These are phyloP conservation scores for Gorsachius magnificus DNA, from an alignment of 2,797 vertebrate genomes.

Conservation along the genomic window DNA sequence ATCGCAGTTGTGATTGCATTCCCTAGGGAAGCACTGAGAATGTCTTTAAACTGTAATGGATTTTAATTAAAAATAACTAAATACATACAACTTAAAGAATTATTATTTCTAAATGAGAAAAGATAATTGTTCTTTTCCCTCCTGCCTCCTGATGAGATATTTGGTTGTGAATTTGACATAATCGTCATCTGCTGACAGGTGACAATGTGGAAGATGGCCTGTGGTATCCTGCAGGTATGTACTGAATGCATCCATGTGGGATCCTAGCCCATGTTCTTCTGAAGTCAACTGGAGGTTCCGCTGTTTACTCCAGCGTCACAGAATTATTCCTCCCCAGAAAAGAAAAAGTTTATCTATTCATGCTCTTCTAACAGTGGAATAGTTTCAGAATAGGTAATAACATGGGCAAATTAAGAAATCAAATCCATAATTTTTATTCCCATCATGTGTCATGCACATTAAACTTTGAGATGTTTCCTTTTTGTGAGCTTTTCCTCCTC, in stretches of 20 bases:
- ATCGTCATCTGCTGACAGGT: not conserved
- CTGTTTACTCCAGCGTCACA: not conserved
- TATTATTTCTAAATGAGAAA: constrained; percentile 6
- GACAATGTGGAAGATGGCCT: not conserved
- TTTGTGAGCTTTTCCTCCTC: not conserved
- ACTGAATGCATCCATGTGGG: not conserved
- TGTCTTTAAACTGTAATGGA: constrained; percentile 7
- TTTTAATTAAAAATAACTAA: constrained; percentile 36
- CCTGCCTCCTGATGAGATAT: not conserved
- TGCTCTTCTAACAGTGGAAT: not conserved
- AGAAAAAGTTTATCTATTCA: not conserved
- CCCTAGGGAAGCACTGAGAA: not conserved
- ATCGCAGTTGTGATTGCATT: not conserved
- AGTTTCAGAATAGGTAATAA: not conserved
- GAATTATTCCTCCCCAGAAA: not conserved
- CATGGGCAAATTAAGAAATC: not conserved
- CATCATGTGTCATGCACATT: not conserved
- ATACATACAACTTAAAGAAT: not conserved
- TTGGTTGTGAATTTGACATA: not conserved
- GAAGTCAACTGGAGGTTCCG: not conserved
- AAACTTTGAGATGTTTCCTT: not conserved
- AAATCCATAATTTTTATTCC: not conserved
- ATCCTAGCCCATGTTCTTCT: not conserved
- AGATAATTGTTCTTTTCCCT: not conserved
- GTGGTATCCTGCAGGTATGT: not conserved